phyloP scores from a whole-genome alignment of 2,888 invertebrate genomes.

The Leptarthrus brevirostris region DNA sequence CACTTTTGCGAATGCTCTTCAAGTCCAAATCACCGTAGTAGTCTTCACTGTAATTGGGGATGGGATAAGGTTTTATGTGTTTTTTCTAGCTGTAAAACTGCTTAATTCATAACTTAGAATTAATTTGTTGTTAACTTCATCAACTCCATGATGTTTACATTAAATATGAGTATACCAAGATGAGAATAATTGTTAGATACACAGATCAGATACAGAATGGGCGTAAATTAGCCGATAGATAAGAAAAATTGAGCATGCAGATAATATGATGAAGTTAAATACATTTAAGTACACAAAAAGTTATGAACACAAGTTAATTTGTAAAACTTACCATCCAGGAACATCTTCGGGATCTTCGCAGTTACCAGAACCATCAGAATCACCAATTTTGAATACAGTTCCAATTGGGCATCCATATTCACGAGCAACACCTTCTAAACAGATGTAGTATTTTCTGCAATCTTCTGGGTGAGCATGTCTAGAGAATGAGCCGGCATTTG shows the following conservation, averaged over 20 bases:
- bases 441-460: constrained; percentile 95
- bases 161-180: not conserved
- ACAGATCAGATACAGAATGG: no score
- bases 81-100: constrained; percentile 3
- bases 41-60: constrained; percentile 85
- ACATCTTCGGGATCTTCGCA: constrained; percentile 96
- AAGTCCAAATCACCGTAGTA: constrained; percentile 95
- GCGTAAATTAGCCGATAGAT: constrained; percentile 11
- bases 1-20: constrained; percentile 95
- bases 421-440: constrained; percentile 88
- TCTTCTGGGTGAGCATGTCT: constrained; percentile 95
- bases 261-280: constrained; percentile 56
- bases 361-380: constrained; percentile 89
- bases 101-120: not conserved
- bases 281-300: constrained; percentile 65
- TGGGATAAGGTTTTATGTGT: constrained; percentile 39
- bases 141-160: not conserved
- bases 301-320: not conserved
- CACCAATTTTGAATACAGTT: constrained; percentile 94
- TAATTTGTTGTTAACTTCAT: constrained; percentile 28
- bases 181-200: not conserved
- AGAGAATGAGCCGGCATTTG: constrained; percentile 89
- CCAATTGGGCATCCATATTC: constrained; percentile 97
- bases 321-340: constrained; percentile 88
- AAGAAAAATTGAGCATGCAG: constrained; percentile 56